phyloP scores from a whole-genome alignment of 2,888 invertebrate species.

The Clanis bilineata region DNA sequence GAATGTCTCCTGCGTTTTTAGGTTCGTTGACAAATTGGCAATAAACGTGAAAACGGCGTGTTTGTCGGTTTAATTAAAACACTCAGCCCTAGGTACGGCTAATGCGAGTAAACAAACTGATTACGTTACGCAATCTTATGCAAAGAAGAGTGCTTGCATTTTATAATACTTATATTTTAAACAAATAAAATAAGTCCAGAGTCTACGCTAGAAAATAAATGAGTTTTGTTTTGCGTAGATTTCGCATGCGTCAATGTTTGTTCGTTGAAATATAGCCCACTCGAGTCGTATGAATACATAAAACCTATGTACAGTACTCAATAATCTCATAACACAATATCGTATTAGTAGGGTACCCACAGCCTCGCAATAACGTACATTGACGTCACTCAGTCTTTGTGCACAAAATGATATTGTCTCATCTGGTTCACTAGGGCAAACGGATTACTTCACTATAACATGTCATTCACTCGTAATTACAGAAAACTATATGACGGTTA shows the following conservation, averaged over 20 bases:
- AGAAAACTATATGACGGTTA: too few relatives aligned
- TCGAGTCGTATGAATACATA: slow-evolving; percentile 10
- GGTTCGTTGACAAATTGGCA: slow-evolving; percentile 34
- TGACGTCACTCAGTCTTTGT: slow-evolving; percentile 14
- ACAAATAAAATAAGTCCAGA: neutral
- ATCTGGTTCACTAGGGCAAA: neutral
- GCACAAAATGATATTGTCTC: neutral
- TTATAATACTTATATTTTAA: neutral
- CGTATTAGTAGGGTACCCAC: slow-evolving; percentile 21
- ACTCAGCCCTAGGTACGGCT: slow-evolving; percentile 19
- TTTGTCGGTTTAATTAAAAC: slow-evolving; percentile 31
- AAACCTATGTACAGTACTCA: slow-evolving; percentile 19
- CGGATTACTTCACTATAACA: slow-evolving; percentile 5
- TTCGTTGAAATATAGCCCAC: neutral
- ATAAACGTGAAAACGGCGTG: slow-evolving; percentile 20
- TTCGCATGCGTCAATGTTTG: neutral
- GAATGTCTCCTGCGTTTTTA: slow-evolving; percentile 15
- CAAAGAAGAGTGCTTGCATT: slow-evolving; percentile 5
- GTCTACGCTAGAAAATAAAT: too few relatives aligned
- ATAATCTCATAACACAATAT: slow-evolving; percentile 22
- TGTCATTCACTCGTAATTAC: neutral
- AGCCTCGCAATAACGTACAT: slow-evolving; percentile 22
- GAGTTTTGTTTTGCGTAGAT: too few relatives aligned
- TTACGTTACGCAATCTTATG: slow-evolving; percentile 18
- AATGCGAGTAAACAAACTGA: slow-evolving; percentile 19